phyloP scores from a whole-genome alignment of 2,888 invertebrate species.

The Caenorhabditis macrosperma region DNA sequence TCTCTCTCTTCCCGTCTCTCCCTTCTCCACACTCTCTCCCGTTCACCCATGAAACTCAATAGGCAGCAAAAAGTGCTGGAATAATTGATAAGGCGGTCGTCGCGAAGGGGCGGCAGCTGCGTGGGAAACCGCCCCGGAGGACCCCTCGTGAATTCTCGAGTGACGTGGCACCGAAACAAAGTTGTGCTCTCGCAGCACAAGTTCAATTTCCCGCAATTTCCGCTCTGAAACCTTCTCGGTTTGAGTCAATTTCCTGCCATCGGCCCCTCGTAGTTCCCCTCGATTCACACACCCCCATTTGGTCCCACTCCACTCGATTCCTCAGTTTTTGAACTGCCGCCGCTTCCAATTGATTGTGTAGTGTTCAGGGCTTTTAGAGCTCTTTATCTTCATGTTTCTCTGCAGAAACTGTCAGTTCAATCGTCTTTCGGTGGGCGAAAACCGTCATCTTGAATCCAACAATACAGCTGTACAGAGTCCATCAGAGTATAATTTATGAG shows the following conservation, averaged over 20 bases:
- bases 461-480: no score
- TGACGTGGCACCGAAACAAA: constrained; percentile 32
- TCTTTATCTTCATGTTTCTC: no score
- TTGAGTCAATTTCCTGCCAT: constrained; percentile 54
- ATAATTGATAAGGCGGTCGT: constrained; percentile 55
- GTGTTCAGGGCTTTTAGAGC: no score
- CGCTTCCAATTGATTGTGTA: no score
- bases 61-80: constrained; percentile 50
- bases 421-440: no score
- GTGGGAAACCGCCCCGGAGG: constrained; percentile 30
- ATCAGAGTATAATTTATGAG: no score
- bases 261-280: constrained; percentile 7
- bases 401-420: no score
- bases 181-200: constrained; percentile 8
- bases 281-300: not conserved
- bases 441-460: no score
- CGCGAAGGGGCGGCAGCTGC: constrained; percentile 20
- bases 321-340: not conserved
- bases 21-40: constrained; percentile 6
- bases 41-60: constrained; percentile 49
- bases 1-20: constrained; percentile 28
- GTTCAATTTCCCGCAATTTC: constrained; percentile 54
- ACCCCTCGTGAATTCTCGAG: constrained; percentile 20
- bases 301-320: not conserved
- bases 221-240: constrained; percentile 47